Evolutionary conservation across 2,113 vertebrate genomes (phyloP).

Genomic region (Acanthisitta chloris): DNA sequence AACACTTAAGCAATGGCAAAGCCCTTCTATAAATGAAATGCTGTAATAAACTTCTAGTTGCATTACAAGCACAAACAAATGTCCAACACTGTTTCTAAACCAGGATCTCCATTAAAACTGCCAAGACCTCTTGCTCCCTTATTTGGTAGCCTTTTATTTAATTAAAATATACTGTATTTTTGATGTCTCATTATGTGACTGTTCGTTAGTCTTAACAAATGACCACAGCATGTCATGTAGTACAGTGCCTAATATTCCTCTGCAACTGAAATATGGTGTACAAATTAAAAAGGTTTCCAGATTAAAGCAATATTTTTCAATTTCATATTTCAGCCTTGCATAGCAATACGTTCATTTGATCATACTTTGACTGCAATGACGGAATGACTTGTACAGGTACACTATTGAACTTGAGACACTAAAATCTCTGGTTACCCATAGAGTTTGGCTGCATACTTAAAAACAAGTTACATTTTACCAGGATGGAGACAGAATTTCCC

Average conservation of each 20-base stretch:
- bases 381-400: not conserved
- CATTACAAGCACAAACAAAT: not conserved
- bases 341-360: not conserved
- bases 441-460: not conserved
- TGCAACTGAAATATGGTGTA: not conserved
- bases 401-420: not conserved
- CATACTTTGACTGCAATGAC: not conserved
- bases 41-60: not conserved
- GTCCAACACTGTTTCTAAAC: not conserved
- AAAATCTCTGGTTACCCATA: not conserved
- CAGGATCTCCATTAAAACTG: not conserved
- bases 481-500: not conserved
- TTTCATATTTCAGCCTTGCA: not conserved
- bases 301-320: not conserved
- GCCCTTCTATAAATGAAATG: not conserved
- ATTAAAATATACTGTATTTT: not conserved
- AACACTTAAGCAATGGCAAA: not conserved
- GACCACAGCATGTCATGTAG: not conserved
- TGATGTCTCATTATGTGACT: not conserved
- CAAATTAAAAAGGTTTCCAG: not conserved
- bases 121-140: not conserved
- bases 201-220: not conserved
- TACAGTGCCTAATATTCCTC: not conserved
- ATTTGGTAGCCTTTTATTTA: not conserved
- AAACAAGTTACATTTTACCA: not conserved